Percentiles rank a stretch among this genome's conserved stretches.
Conservation (phyloP, 2,888 invertebrate species). For the Chrysodeixis includens region DNA sequence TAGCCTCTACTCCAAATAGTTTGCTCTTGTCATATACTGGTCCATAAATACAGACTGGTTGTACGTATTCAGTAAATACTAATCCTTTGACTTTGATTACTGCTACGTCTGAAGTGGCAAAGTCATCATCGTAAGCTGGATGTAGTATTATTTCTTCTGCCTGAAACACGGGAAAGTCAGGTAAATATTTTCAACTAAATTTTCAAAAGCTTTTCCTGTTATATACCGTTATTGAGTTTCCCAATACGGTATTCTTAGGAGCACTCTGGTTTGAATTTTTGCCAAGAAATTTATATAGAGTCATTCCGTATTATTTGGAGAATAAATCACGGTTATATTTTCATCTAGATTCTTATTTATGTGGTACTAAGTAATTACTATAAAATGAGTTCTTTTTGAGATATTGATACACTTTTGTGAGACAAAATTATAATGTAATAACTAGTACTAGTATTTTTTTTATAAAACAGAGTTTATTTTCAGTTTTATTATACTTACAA, state of each 20-base stretch:
- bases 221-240: not conserved
- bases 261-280: not conserved
- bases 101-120: conserved; percentile 80
- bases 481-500: conserved; percentile 62
- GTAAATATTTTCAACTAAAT: not conserved
- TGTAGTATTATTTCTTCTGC: conserved; percentile 76
- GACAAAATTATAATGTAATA: too few species aligned
- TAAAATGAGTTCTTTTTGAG: not conserved
- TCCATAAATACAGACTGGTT: conserved; percentile 84
- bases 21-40: conserved; percentile 78
- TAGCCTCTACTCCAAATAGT: conserved; percentile 75
- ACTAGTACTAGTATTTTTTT: too few species aligned
- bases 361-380: not conserved
- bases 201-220: not conserved
- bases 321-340: conserved; percentile 4
- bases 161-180: conserved; percentile 59
- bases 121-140: conserved; percentile 70
- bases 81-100: conserved; percentile 77
- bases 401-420: too few species aligned
- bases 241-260: conserved; percentile 4
- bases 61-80: conserved; percentile 77
- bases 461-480: too few species aligned
- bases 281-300: conserved; percentile 4
- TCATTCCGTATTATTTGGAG: not conserved
- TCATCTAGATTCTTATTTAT: not conserved